These are phyloP conservation scores for Brachyopa scutellaris DNA, from an alignment of 2,888 invertebrate species.

Conservation along the genomic window DNA sequence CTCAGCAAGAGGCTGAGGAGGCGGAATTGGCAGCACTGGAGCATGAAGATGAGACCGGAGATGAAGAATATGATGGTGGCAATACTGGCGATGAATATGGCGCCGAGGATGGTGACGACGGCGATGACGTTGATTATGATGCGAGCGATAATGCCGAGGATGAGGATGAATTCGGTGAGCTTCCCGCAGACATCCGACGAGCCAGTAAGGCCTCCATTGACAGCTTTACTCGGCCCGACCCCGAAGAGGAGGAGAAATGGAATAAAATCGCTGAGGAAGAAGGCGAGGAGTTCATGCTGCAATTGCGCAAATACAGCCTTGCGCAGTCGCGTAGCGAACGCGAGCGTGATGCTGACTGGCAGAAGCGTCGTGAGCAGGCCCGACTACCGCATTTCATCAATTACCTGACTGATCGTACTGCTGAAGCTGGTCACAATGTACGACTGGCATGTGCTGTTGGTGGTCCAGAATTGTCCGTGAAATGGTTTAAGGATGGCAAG, in stretches of 20 bases:
- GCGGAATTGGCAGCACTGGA: slow-evolving; percentile 76
- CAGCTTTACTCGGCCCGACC: slow-evolving; percentile 79
- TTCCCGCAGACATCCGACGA: slow-evolving; percentile 75
- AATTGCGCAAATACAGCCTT: slow-evolving; percentile 80
- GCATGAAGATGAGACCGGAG: slow-evolving; percentile 75
- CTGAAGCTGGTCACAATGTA: slow-evolving; percentile 88
- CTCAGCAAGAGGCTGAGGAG: slow-evolving; percentile 78
- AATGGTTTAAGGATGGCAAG: slow-evolving; percentile 89
- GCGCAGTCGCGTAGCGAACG: slow-evolving; percentile 79
- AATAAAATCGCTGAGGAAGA: slow-evolving; percentile 80
- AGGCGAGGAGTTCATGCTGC: slow-evolving; percentile 80
- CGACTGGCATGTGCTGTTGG: slow-evolving; percentile 91
- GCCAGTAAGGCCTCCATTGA: slow-evolving; percentile 79
- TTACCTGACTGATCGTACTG: slow-evolving; percentile 88
- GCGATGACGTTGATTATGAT: slow-evolving; percentile 72
- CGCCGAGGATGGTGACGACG: slow-evolving; percentile 71
- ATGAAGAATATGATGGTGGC: slow-evolving; percentile 74
- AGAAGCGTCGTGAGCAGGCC: slow-evolving; percentile 80
- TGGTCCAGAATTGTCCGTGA: slow-evolving; percentile 87
- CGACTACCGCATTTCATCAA: slow-evolving; percentile 80
- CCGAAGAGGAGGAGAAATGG: slow-evolving; percentile 79
- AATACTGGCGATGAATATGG: slow-evolving; percentile 75
- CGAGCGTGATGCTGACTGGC: slow-evolving; percentile 81
- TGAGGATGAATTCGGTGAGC: slow-evolving; percentile 75
- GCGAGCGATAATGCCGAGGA: slow-evolving; percentile 74